Evolutionary conservation across 2,888 invertebrate genomes (phyloP).

Genomic region (Caenorhabditis doughertyi): DNA sequence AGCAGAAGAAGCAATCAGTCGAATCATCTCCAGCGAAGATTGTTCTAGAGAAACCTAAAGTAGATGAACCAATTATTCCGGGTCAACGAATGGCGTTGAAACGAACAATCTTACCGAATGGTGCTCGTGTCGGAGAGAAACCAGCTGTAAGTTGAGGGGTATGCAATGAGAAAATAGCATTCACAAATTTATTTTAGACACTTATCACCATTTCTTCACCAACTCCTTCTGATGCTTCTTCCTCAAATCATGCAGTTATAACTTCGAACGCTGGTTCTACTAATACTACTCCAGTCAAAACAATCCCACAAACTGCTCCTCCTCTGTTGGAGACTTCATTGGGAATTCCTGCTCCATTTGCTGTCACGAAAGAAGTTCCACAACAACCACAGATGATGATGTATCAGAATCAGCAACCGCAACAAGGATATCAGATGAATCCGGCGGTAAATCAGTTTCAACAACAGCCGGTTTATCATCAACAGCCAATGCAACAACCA

Average conservation of each 20-base stretch:
- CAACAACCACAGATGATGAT: constrained; percentile 11
- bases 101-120: constrained; percentile 63
- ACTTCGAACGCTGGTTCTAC: neutral
- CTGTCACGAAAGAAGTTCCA: constrained; percentile 10
- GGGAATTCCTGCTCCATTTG: constrained; percentile 34
- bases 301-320: neutral
- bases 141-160: neutral
- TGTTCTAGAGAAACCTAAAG: neutral
- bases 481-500: neutral
- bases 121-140: constrained; percentile 35
- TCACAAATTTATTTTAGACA: no score
- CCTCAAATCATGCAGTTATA: neutral
- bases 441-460: neutral
- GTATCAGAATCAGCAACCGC: neutral
- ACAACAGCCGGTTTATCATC: constrained; percentile 14
- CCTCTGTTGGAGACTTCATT: constrained; percentile 7
- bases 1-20: neutral
- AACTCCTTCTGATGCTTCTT: neutral
- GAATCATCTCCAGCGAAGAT: no score
- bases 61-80: constrained; percentile 44
- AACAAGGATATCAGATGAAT: constrained; percentile 17
- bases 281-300: neutral
- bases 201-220: neutral
- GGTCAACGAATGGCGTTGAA: constrained; percentile 65
- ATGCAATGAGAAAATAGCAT: neutral